These are phyloP conservation scores for Stichopus chloronotus DNA, from an alignment of 35 echinoderm and acorn worm species.

Conservation along the genomic window DNA sequence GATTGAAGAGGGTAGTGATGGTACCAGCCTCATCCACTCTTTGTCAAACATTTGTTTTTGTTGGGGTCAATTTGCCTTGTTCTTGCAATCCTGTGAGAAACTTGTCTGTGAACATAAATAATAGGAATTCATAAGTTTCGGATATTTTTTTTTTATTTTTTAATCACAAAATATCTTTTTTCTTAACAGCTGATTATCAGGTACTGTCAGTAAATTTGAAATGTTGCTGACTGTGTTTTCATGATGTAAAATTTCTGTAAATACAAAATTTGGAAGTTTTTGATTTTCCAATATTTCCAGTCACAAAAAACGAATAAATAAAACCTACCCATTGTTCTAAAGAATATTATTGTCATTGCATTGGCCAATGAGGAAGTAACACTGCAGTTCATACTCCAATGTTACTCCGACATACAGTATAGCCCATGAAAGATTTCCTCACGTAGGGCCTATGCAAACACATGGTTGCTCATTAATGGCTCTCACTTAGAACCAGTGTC, in stretches of 20 bases:
- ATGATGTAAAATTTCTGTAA: no score
- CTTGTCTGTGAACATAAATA: neutral
- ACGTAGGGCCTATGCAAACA: no score
- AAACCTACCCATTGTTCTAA: no score
- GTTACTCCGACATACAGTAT: no score
- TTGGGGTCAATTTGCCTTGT: neutral
- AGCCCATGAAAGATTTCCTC: no score
- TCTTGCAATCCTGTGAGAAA: neutral
- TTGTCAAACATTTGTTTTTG: neutral
- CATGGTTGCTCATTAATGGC: no score
- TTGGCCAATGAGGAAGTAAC: no score
- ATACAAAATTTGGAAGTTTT: no score
- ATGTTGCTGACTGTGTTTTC: neutral
- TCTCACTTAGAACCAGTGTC: neutral
- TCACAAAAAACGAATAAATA: no score
- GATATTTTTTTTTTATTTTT: neutral
- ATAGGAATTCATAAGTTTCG: neutral
- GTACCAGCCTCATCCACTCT: conserved; percentile 15
- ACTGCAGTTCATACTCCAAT: no score
- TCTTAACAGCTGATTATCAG: neutral
- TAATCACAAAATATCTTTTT: neutral
- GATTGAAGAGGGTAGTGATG: conserved; percentile 11
- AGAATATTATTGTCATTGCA: no score
- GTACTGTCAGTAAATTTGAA: neutral
- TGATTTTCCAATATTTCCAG: no score